Evolutionary conservation across 2,797 vertebrate genomes (phyloP), one percentile per base, ranked within the genome.

Genomic region (Chromis chromis): DNA sequence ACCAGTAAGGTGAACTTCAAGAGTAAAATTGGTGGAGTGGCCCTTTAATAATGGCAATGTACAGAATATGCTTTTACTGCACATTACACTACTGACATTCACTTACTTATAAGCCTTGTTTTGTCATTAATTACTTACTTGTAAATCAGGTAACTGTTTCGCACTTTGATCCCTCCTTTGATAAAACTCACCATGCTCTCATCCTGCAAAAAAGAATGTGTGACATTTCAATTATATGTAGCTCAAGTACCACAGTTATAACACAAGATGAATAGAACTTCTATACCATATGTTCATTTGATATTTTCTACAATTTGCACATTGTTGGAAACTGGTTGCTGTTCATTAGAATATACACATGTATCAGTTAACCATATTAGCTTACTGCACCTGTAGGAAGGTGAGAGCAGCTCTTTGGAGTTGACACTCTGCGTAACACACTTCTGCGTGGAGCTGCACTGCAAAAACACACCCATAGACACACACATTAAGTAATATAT

Each of bases 111-210:
- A 1, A 1, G 6, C 3, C 5, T 42, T n/a, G 13, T 27, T 52
- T 55, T 27, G 12, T 49, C 8, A 19, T 2, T 6, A 12, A 57
- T 33, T 2, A 93, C 95, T 95, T 90, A 96, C 96, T 95, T 96
- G 94, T 96, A 96, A 83, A 96, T 96, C 74, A 96, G 77, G 92
- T 95, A 96, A 78, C 96, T 96, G 92, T 94, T 96, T 67, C 96
- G 94, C 61, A 96, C 94, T 92, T 96, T 96, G 74, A 96, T 96
- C 56, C 96, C 96, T 73, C 96, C 96, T 93, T 96, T 96, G 81
- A 96, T 95, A 67, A 96, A 96, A 88, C 94, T 96, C 89, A 96
- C 94, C 95, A 96, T 96, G 87, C 94, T 96, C 86, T 96, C 96
- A 89, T 96, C 96, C 96, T 96, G 84, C 13, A 67, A 68, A 62